phyloP scores from a whole-genome alignment of 2,113 vertebrate genomes.

The Speoplatyrhinus poulsoni region DNA sequence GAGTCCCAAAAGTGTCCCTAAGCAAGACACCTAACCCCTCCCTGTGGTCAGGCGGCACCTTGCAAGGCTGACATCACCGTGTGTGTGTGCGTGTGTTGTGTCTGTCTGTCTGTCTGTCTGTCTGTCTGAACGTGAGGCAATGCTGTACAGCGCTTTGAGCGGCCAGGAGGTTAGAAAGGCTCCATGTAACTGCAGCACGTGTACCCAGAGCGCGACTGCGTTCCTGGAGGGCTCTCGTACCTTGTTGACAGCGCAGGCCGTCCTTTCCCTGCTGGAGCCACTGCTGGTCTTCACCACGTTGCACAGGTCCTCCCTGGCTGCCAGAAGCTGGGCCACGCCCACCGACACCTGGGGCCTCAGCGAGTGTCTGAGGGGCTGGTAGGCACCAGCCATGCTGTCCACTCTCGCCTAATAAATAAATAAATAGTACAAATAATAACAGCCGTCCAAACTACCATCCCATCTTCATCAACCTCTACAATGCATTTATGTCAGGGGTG shows the following conservation, averaged over 20 bases:
- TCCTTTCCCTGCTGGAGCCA: slow-evolving; percentile 84
- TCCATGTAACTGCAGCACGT: too few species aligned
- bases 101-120: too few species aligned
- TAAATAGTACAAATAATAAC: neutral
- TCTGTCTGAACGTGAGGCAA: too few species aligned
- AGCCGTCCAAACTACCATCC: too few species aligned
- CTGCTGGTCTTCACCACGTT: slow-evolving; percentile 93
- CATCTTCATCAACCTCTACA: too few species aligned
- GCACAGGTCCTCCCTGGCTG: slow-evolving; percentile 90
- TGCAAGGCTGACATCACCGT: too few species aligned
- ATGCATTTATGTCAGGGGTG: too few species aligned
- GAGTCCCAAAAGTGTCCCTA: too few species aligned
- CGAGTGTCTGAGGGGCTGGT: slow-evolving; percentile 88
- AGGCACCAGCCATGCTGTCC: slow-evolving; percentile 91
- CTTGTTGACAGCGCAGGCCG: slow-evolving; percentile 89
- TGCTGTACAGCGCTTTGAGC: too few species aligned
- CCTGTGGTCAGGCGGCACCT: neutral
- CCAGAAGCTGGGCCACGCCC: slow-evolving; percentile 84
- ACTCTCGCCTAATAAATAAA: slow-evolving; percentile 74
- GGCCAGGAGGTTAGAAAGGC: too few species aligned
- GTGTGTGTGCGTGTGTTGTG: too few species aligned
- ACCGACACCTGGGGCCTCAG: slow-evolving; percentile 79
- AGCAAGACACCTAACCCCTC: too few species aligned
- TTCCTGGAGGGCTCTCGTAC: slow-evolving; percentile 58
- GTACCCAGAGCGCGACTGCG: neutral